A percentile compares a stretch with the other conserved stretches of the same genome.
Conservation (phyloP, 2,797 vertebrate species). For the Nyctalus aviator region DNA sequence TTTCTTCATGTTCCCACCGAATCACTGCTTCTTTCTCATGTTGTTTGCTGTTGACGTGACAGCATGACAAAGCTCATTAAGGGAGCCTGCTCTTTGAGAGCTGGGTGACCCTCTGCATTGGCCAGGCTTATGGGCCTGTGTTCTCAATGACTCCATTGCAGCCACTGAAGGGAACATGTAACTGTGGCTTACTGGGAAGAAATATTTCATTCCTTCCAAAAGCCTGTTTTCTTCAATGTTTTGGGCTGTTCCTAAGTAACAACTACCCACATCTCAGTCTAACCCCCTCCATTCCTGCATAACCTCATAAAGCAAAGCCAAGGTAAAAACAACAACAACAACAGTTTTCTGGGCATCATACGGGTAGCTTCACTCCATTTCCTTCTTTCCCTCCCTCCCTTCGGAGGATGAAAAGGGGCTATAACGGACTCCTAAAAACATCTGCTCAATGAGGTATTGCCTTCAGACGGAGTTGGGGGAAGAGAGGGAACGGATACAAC, state of each 20-base stretch:
- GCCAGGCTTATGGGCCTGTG: background rate
- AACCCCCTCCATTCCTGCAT: background rate
- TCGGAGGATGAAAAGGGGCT: background rate
- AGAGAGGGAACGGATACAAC: background rate
- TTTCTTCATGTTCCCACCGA: background rate
- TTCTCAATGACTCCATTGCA: background rate
- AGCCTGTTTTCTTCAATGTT: background rate
- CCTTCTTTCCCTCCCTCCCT: background rate
- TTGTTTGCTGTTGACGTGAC: too few species aligned
- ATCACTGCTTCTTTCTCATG: background rate
- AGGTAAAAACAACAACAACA: background rate
- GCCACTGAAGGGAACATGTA: background rate
- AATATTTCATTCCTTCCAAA: background rate
- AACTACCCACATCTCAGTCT: too few species aligned
- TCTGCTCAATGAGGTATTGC: background rate
- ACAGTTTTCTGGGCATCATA: background rate
- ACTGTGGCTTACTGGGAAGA: background rate
- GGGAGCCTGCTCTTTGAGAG: background rate
- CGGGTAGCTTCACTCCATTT: too few species aligned
- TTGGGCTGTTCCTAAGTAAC: background rate
- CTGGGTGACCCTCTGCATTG: rapidly evolving
- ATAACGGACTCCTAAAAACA: background rate
- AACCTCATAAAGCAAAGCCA: background rate
- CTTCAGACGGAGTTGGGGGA: background rate
- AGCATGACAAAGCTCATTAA: rapidly evolving